A percentile compares a stretch with the other conserved stretches of the same genome.
phyloP scores from a whole-genome alignment of 92 coral and sea anemone genomes.

The Epizoanthus rinbou region DNA sequence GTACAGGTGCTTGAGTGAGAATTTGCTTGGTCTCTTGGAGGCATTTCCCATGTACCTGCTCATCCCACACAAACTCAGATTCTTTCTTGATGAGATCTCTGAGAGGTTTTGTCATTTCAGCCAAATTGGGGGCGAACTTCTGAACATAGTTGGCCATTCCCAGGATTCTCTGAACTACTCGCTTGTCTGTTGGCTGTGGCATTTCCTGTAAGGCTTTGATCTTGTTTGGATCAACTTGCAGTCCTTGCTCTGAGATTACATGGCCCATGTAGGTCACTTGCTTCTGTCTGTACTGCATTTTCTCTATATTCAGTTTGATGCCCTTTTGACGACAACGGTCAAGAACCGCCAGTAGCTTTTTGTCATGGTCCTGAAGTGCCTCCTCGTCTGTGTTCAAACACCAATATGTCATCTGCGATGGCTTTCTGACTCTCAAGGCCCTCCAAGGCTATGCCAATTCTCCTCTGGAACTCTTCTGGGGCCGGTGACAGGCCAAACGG shows the following conservation, averaged over 20 bases:
- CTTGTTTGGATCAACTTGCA: constrained; percentile 52
- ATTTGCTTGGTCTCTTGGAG: constrained; percentile 32
- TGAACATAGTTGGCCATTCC: constrained; percentile 53
- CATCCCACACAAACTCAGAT: constrained; percentile 36
- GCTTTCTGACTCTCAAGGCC: constrained; percentile 65
- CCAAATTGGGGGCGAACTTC: constrained; percentile 37
- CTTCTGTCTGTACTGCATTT: constrained; percentile 41
- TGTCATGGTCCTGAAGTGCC: constrained; percentile 56
- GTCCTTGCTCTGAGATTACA: constrained; percentile 42
- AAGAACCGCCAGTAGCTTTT: constrained; percentile 51
- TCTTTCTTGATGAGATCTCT: constrained; percentile 44
- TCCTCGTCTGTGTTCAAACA: constrained; percentile 54
- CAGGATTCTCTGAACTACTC: constrained; percentile 27
- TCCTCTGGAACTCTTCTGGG: constrained; percentile 75
- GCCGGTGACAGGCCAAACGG: constrained; percentile 65
- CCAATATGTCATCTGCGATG: constrained; percentile 72
- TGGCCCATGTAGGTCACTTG: constrained; percentile 55
- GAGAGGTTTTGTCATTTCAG: constrained; percentile 29
- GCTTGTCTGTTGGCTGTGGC: constrained; percentile 43
- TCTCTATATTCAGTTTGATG: constrained; percentile 45
- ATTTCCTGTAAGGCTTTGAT: constrained; percentile 27
- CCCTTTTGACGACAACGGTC: constrained; percentile 51
- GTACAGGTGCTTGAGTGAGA: constrained; percentile 56
- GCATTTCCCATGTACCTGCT: constrained; percentile 31
- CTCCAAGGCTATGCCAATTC: constrained; percentile 60